Percentiles rank a stretch among this genome's conserved stretches.
These are phyloP conservation scores for Argopecten irradians DNA, from an alignment of 1,140 invertebrate genomes.

Conservation along the genomic window DNA sequence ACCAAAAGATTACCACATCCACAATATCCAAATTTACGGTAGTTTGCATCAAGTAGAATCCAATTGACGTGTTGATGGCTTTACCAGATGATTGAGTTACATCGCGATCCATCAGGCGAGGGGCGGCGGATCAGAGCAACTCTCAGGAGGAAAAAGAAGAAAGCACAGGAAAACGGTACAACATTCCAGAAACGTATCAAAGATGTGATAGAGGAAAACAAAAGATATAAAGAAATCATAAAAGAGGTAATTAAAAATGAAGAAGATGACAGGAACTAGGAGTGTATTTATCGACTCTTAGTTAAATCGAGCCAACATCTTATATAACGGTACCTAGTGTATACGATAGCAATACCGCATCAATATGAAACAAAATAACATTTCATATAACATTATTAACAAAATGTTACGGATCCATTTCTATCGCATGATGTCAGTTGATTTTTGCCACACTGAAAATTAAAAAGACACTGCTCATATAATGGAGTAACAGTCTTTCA, in stretches of 20 bases:
- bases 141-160: constrained; percentile 77
- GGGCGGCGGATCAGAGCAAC: constrained; percentile 84
- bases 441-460: not conserved
- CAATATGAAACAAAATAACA: not conserved
- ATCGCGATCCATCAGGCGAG: constrained; percentile 90
- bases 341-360: not conserved
- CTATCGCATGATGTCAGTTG: not conserved
- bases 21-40: not conserved
- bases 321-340: not conserved
- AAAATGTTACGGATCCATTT: not conserved
- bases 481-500: not conserved
- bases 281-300: not conserved
- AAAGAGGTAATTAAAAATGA: constrained; percentile 55
- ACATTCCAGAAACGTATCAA: constrained; percentile 74
- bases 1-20: too few relatives aligned
- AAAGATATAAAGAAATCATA: constrained; percentile 73
- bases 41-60: too few relatives aligned
- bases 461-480: not conserved
- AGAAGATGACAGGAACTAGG: not conserved
- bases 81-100: constrained; percentile 88
- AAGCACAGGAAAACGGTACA: constrained; percentile 65
- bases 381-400: not conserved
- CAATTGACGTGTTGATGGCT: too few relatives aligned
- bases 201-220: constrained; percentile 76
- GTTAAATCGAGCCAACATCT: not conserved